These are phyloP conservation scores for Teinopalpus imperialis DNA, from an alignment of 2,888 invertebrate genomes.

Conservation along the genomic window DNA sequence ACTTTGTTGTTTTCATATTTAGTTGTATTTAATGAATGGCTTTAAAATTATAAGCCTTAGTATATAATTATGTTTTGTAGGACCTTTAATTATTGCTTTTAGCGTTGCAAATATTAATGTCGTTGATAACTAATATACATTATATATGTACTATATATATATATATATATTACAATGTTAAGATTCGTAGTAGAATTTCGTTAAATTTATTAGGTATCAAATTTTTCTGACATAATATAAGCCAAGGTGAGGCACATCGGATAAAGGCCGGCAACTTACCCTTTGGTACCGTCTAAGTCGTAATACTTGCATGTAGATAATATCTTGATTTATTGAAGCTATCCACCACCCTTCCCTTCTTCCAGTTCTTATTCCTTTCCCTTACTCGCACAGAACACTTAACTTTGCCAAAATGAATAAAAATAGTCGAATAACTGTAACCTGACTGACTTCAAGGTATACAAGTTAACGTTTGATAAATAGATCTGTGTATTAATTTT, in stretches of 20 bases:
- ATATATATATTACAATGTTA: conserved; percentile 29
- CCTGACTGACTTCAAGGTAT: too few relatives aligned
- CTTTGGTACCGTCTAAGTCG: conserved; percentile 60
- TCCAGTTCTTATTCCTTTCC: background rate
- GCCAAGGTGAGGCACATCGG: conserved; percentile 32
- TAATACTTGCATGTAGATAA: conserved; percentile 71
- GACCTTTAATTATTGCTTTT: conserved; percentile 73
- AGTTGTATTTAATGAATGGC: conserved; percentile 79
- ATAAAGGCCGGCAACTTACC: conserved; percentile 56
- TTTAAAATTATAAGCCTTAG: conserved; percentile 69
- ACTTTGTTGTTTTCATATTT: conserved; percentile 71
- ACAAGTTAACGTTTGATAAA: conserved; percentile 1
- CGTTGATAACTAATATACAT: conserved; percentile 28
- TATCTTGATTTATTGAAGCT: conserved; percentile 76
- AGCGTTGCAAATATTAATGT: conserved; percentile 58
- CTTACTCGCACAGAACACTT: background rate
- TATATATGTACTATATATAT: conserved; percentile 31
- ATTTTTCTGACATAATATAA: conserved; percentile 12
- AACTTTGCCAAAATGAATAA: too few relatives aligned
- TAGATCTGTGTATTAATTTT: conserved; percentile 3
- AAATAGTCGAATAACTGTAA: too few relatives aligned
- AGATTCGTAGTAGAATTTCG: conserved; percentile 5
- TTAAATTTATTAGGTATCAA: conserved; percentile 1
- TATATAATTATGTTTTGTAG: conserved; percentile 67
- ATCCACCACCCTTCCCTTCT: conserved; percentile 48